Evolutionary conservation across 53 echinoderm and acorn worm genomes (phyloP), one percentile per base, ranked within the genome.

Genomic region (Glandiceps talaboti): DNA sequence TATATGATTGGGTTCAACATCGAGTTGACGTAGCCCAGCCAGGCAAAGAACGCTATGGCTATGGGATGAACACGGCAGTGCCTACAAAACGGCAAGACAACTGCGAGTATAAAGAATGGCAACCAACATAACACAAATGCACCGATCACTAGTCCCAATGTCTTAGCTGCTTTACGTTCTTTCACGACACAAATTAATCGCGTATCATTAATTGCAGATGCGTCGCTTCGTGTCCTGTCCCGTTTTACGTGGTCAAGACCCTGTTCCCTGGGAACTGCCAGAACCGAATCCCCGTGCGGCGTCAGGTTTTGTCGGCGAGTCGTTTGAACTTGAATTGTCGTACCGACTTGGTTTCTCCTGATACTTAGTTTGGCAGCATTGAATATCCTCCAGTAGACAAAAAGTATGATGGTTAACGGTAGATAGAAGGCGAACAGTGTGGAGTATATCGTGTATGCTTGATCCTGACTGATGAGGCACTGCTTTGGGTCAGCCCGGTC

Each of bases 21-120:
- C 33, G 93, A 93, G 82, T 97, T 97, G 80, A 93, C 89, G 76
- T 97, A 97, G 14, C 97, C 97, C 25, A 97, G 85, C 97, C 97
- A 97, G 0, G 90, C 82, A 30, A 91, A 85, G 28, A 90, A 32
- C 31, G 90, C 90, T 29, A 82, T 74, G 77, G 79, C 81, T 33
- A 83, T 72, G 20, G 77, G 45, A 0, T 85, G 82, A 0, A 91
- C 74, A 0, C 76, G 77, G 33, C 89, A 85, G 14, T 85, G 77
- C 26, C 80, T 83, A 79, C 90, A 97, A 27, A 97, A 90, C 0
- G 97, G 97, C 32, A 91, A 31, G 0, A 93, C 86, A 0, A 97
- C 84, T 0, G 97, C 93, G 26, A 82, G 27, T 1, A 90, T 77
- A 81, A 97, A 97, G 75, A 97, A 97, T 6, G 97, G 97, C 28